Percentiles rank a stretch among this genome's conserved stretches.
These are phyloP conservation scores for Heteronetta atricapilla DNA, from an alignment of 2,113 vertebrate species.

Conservation along the genomic window DNA sequence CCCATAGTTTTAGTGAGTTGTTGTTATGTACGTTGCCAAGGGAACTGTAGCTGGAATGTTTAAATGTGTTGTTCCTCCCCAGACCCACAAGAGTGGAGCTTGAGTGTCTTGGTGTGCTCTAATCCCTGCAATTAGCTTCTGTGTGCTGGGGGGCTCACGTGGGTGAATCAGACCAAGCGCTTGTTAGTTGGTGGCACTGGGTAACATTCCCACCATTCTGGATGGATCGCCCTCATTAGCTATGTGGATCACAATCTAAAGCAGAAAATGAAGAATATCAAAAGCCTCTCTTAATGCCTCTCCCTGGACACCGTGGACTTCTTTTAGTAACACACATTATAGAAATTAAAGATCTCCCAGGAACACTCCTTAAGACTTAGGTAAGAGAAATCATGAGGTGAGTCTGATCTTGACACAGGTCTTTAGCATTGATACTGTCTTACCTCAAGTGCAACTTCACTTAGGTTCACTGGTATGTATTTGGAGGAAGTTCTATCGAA, in stretches of 20 bases:
- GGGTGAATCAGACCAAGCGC: constrained; percentile 28
- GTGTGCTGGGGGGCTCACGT: constrained; percentile 33
- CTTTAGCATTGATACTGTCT: neutral
- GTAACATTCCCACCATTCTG: constrained; percentile 20
- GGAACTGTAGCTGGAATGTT: constrained; percentile 83
- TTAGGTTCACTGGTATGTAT: neutral
- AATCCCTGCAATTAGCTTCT: constrained; percentile 71
- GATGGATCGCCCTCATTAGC: neutral
- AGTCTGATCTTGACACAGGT: neutral
- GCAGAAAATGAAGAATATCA: neutral
- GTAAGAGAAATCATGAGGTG: neutral
- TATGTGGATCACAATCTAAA: neutral
- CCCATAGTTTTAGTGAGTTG: constrained; percentile 72
- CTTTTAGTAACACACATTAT: neutral
- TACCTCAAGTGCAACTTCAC: neutral
- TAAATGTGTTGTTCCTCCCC: constrained; percentile 79
- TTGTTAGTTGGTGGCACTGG: constrained; percentile 29
- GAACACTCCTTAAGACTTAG: neutral
- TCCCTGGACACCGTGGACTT: neutral
- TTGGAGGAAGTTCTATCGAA: neutral
- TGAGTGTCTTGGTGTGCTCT: constrained; percentile 71
- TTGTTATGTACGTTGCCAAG: constrained; percentile 82
- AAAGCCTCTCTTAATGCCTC: neutral
- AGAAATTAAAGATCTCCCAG: neutral
- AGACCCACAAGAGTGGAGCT: constrained; percentile 70